Base-by-base conservation (phyloP, 2,113 vertebrate genomes). In the Spermophilus dauricus region DNA sequence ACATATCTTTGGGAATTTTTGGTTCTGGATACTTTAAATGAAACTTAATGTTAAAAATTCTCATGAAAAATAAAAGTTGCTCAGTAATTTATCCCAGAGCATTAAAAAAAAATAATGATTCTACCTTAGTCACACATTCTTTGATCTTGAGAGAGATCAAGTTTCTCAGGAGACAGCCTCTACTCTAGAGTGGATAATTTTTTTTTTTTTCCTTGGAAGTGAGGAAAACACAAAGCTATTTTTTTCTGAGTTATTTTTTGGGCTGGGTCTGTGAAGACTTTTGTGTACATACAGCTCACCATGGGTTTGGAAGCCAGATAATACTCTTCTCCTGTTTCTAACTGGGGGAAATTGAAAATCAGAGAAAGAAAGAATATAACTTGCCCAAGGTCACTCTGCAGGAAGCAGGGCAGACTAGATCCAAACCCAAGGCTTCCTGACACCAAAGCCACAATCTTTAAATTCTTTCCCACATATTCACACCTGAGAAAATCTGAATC, bases 91-190 rank as follows among this genome's bases (percentile, higher is more conserved):
- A 48, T 56, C 12, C 45, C 30, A 26, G 22, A 93, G 16, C 67
- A 93, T 86, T 28, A 58, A 45, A 63, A 51, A 51, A 11, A 48
- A 12, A 20, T 80, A 13, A 75, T 37, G 69, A 42, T 75, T 94
- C 78, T 42, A 32, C 30, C 75, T 96, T 48, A 75, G 48, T 69
- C 69, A 83, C 30, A 83, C 53, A 42, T 78, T 12, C 63, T 94
- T 87, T 39, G 30, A 63, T 58, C 45, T 89, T 58, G 6, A 94
- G 45, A 34, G 42, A 76, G 51, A 77, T 13, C 12, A 4, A 3
- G 81, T 93, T 94, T 86, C 92, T 81, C 56, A 69, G 69, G 61
- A 80, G 86, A 81, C 53, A 58, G 32, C 14, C 67, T 86, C 22
- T n/a, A 1, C 10, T 77, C 28, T n/a, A 24, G 37, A 88, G 34